phyloP scores from a whole-genome alignment of 1,140 invertebrate genomes.

The Leucophenga varia region DNA sequence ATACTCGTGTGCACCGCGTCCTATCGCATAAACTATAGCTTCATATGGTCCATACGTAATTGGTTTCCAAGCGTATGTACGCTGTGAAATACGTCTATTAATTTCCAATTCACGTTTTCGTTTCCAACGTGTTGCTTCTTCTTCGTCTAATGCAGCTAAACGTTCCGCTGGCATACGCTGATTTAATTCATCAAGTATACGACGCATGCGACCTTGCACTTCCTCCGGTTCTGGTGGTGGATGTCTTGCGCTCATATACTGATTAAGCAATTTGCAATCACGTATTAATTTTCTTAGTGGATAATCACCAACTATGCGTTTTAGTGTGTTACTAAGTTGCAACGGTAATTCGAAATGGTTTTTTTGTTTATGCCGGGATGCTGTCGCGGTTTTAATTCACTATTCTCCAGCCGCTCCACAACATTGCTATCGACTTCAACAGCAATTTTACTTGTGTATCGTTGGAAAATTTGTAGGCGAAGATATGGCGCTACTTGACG shows the following conservation, averaged over 20 bases:
- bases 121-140: conserved; percentile 41
- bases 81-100: conserved; percentile 56
- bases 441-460: conserved; percentile 56
- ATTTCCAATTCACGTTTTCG: conserved; percentile 48
- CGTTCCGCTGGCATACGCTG: conserved; percentile 42
- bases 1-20: conserved; percentile 73
- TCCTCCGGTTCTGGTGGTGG: conserved; percentile 64
- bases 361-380: conserved; percentile 67
- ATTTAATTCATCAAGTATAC: conserved; percentile 39
- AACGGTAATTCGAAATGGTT: conserved; percentile 61
- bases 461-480: conserved; percentile 11
- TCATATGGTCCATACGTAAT: conserved; percentile 68
- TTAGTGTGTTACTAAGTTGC: conserved; percentile 61
- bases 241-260: conserved; percentile 64
- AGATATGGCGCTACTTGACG: conserved; percentile 17
- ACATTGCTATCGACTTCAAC: conserved; percentile 59
- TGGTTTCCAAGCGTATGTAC: conserved; percentile 71
- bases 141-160: conserved; percentile 24
- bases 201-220: conserved; percentile 54
- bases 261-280: conserved; percentile 60
- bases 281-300: conserved; percentile 59
- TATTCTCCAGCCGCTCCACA: conserved; percentile 59
- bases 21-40: conserved; percentile 69
- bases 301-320: conserved; percentile 60
- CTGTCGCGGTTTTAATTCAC: conserved; percentile 64